phyloP scores from a whole-genome alignment of 2,113 vertebrate species.

The Synodontis membranacea region DNA sequence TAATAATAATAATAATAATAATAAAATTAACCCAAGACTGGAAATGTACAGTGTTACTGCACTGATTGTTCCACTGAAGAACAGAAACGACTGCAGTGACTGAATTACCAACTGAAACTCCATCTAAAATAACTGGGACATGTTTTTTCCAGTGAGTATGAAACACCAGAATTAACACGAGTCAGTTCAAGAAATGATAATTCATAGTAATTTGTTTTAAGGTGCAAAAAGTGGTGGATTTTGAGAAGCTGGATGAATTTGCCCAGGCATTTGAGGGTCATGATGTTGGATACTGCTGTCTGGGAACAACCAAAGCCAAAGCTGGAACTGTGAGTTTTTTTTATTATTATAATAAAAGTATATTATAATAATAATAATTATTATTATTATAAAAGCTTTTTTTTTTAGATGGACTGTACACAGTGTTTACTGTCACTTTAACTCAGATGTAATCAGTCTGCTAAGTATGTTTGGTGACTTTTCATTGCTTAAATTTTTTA shows the following conservation, averaged over 20 bases:
- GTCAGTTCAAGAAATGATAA: neutral
- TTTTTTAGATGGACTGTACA: neutral
- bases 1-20: too few species aligned
- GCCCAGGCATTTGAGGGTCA: constrained; percentile 75
- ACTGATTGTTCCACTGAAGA: neutral
- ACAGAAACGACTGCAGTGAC: neutral
- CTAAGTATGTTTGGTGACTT: neutral
- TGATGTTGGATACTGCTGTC: constrained; percentile 86
- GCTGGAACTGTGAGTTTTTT: constrained; percentile 71
- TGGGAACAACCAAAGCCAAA: constrained; percentile 81
- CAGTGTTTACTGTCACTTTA: neutral
- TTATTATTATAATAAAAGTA: neutral
- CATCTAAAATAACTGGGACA: neutral
- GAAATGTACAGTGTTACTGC: neutral
- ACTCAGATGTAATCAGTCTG: neutral
- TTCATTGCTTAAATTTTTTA: neutral
- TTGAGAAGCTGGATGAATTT: constrained; percentile 79
- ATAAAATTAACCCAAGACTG: too few species aligned
- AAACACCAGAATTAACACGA: neutral
- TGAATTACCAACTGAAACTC: neutral
- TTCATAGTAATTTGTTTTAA: constrained; percentile 54
- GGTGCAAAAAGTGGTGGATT: constrained; percentile 86
- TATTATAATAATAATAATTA: neutral
- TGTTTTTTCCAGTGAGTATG: neutral
- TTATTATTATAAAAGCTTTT: neutral